Evolutionary conservation across 2,797 vertebrate genomes (phyloP).

Genomic region (Rhadinocentrus ornatus): DNA sequence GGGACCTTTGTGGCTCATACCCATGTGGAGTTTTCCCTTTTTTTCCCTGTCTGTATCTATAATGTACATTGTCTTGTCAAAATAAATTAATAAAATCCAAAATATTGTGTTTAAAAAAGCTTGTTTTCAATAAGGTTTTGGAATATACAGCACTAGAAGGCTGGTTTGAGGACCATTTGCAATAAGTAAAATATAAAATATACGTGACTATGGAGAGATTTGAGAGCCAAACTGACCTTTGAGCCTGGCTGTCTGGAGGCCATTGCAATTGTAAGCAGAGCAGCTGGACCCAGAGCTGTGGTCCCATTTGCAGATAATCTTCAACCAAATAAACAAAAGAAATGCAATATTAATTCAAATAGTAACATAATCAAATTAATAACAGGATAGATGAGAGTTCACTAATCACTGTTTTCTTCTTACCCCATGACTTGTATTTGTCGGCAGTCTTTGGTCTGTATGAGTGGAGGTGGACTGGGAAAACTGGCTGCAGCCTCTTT

Average conservation of each 20-base stretch:
- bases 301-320: conserved; percentile 75
- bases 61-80: background rate
- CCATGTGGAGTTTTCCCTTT: background rate
- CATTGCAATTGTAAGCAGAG: conserved; percentile 74
- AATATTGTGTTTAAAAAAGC: background rate
- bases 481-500: conserved; percentile 62
- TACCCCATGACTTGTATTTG: conserved; percentile 74
- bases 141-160: background rate
- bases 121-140: background rate
- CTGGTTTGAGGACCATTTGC: background rate
- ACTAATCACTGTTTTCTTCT: background rate
- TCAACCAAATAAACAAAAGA: conserved; percentile 1
- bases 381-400: background rate
- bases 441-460: conserved; percentile 64
- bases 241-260: conserved; percentile 81
- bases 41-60: background rate
- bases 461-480: conserved; percentile 73
- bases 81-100: background rate
- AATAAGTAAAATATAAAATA: background rate
- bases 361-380: background rate
- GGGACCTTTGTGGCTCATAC: background rate
- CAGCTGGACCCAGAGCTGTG: conserved; percentile 82
- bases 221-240: conserved; percentile 61
- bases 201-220: background rate
- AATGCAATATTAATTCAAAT: background rate